These are phyloP conservation scores for Lepeophtheirus salmonis DNA, from an alignment of 1,140 invertebrate genomes.

Conservation along the genomic window DNA sequence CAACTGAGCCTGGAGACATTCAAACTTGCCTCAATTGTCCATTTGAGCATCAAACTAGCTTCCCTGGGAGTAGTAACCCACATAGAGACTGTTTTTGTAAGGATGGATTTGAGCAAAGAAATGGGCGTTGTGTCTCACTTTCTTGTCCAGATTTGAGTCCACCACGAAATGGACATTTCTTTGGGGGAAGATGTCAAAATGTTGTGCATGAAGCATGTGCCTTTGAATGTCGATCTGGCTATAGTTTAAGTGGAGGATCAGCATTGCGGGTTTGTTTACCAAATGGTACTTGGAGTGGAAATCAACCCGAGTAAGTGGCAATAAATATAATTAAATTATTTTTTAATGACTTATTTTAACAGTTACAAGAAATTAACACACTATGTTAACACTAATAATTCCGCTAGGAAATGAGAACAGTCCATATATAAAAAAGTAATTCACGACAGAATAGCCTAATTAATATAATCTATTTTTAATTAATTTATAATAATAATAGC, in stretches of 20 bases:
- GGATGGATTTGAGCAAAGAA: constrained; percentile 32
- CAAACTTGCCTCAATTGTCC: constrained; percentile 10
- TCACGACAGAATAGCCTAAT: too few species aligned
- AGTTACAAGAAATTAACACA: too few species aligned
- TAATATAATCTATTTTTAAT: too few species aligned
- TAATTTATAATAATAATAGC: too few species aligned
- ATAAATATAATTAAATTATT: too few species aligned
- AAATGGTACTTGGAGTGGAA: constrained; percentile 45
- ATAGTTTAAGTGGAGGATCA: constrained; percentile 39
- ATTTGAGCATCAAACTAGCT: constrained; percentile 35
- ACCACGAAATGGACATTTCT: constrained; percentile 45
- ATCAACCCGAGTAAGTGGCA: constrained; percentile 21
- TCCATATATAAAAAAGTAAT: too few species aligned
- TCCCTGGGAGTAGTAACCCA: constrained; percentile 33
- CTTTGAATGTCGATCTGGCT: constrained; percentile 43
- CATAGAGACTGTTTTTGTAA: constrained; percentile 38
- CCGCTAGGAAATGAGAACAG: too few species aligned
- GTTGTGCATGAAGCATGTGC: constrained; percentile 49
- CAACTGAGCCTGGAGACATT: constrained; percentile 4
- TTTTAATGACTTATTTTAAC: too few species aligned
- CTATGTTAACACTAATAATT: too few species aligned
- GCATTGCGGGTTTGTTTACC: constrained; percentile 30
- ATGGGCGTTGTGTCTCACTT: constrained; percentile 31
- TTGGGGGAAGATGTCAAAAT: constrained; percentile 41
- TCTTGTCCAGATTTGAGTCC: constrained; percentile 36